Conservation (phyloP, 2,888 invertebrate genomes). For the Sinohyriopsis cumingii region DNA sequence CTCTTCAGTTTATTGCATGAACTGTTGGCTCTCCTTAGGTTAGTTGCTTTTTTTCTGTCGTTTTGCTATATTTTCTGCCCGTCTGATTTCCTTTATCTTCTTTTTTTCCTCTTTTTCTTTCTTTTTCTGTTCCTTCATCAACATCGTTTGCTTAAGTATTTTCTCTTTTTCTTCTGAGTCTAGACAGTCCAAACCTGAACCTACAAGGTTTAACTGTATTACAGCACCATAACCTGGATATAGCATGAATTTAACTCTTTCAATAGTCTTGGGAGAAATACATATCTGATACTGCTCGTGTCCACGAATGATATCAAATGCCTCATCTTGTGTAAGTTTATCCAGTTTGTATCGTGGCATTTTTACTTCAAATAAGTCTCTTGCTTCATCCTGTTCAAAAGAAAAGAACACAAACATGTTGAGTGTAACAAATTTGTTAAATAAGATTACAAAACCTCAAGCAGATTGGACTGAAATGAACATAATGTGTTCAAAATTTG, state of each 20-base stretch:
- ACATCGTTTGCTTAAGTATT: slow-evolving; percentile 3
- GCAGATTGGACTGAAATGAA: not conserved
- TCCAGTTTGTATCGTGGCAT: slow-evolving; percentile 13
- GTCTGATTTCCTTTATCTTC: slow-evolving; percentile 3
- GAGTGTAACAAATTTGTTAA: not conserved
- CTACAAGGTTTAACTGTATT: too few species aligned
- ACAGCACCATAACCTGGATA: too few species aligned
- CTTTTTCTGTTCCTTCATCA: not conserved
- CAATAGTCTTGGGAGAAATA: too few species aligned
- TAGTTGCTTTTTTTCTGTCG: not conserved
- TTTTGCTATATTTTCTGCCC: not conserved
- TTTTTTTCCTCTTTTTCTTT: slow-evolving; percentile 2
- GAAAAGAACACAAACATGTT: not conserved
- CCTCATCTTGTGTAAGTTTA: slow-evolving; percentile 15
- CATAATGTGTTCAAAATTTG: not conserved
- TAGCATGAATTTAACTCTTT: not conserved
- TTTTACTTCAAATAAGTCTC: slow-evolving; percentile 5
- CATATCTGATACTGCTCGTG: not conserved
- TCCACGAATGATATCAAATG: slow-evolving; percentile 10
- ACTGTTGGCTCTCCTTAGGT: too few species aligned
- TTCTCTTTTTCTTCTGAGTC: not conserved
- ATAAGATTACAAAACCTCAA: too few species aligned
- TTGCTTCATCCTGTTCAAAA: slow-evolving; percentile 20
- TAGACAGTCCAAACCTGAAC: too few species aligned
- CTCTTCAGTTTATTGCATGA: too few species aligned